phyloP scores from a whole-genome alignment of 2,113 vertebrate genomes.

The Trogon melanurus region DNA sequence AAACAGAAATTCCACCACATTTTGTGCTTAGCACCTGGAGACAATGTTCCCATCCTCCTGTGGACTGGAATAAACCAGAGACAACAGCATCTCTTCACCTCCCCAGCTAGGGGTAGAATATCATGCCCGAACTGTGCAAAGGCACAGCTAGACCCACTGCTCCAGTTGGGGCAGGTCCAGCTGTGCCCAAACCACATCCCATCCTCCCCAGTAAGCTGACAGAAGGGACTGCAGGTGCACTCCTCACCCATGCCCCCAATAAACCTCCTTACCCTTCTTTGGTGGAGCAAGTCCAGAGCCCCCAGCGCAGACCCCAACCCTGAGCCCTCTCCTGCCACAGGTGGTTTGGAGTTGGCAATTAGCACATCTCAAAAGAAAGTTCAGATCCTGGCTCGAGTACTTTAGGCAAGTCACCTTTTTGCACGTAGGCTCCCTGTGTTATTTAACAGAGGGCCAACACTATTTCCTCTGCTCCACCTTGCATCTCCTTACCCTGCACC shows the following conservation, averaged over 20 bases:
- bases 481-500: background rate
- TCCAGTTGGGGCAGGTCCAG: background rate
- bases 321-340: background rate
- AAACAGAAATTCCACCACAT: background rate
- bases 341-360: background rate
- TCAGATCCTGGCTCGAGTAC: background rate
- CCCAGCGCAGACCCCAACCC: background rate
- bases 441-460: background rate
- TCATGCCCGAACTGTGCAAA: accelerated
- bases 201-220: too few relatives aligned
- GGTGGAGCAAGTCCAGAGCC: background rate
- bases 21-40: background rate
- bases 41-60: accelerated
- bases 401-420: background rate
- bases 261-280: background rate
- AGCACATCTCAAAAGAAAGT: background rate
- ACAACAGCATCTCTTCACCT: background rate
- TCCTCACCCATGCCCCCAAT: background rate
- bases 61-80: background rate
- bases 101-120: background rate
- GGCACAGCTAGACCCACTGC: background rate
- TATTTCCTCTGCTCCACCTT: background rate
- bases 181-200: background rate
- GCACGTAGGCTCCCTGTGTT: accelerated
- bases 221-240: background rate